A percentile compares a stretch with the other conserved stretches of the same genome.
Evolutionary conservation across 1,140 invertebrate genomes (phyloP).

Genomic region (Drosophila orosa): DNA sequence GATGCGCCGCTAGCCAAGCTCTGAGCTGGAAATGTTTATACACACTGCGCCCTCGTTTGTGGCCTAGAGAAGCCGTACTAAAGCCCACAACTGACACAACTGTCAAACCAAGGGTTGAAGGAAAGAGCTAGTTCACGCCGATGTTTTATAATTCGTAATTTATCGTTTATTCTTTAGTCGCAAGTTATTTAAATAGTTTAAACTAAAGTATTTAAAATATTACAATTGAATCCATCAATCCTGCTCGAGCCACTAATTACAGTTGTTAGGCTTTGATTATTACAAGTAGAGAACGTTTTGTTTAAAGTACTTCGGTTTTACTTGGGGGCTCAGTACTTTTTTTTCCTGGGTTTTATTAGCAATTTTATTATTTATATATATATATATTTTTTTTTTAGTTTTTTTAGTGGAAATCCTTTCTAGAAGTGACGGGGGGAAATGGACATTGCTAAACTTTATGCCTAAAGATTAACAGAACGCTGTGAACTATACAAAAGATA

Average conservation of each 20-base stretch:
- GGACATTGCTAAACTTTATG: conserved; percentile 51
- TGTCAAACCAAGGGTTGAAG: conserved; percentile 38
- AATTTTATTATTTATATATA: conserved; percentile 5
- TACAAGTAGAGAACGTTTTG: conserved; percentile 46
- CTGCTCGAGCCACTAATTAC: conserved; percentile 51
- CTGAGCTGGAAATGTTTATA: conserved; percentile 30
- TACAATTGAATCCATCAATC: conserved; percentile 67
- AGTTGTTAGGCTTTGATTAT: conserved; percentile 59
- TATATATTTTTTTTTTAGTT: conserved; percentile 5
- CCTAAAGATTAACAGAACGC: conserved; percentile 56
- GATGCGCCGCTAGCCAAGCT: conserved; percentile 26
- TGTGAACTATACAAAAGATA: conserved; percentile 55
- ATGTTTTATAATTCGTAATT: conserved; percentile 32
- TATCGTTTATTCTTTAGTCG: conserved; percentile 65
- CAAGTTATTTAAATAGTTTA: conserved; percentile 69
- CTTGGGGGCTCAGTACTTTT: conserved; percentile 45
- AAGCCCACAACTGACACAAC: conserved; percentile 9
- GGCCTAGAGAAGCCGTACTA: conserved; percentile 23
- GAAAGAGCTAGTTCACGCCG: conserved; percentile 18
- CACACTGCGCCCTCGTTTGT: conserved; percentile 18
- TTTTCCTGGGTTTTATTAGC: conserved; percentile 7
- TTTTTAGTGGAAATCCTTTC: conserved; percentile 33
- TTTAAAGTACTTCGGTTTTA: conserved; percentile 53
- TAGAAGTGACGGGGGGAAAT: conserved; percentile 39
- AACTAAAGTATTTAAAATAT: conserved; percentile 77